Conservation (phyloP, 2,797 vertebrate species). For the Anguilla obscura region DNA sequence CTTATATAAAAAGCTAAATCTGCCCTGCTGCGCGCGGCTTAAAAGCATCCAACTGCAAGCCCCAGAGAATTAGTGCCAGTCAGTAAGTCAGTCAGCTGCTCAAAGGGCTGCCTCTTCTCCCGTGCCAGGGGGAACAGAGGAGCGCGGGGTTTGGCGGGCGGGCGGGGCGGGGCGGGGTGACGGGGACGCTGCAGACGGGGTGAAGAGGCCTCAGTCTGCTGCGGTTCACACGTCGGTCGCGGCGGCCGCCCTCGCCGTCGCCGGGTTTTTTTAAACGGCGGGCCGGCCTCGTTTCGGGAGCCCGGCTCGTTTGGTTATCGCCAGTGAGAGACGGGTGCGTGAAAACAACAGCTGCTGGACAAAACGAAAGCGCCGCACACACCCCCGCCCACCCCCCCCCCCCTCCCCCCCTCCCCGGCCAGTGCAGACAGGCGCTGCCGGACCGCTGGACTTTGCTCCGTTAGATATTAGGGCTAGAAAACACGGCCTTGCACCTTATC, state of each 20-base stretch:
- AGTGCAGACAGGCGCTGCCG: background rate
- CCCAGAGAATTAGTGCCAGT: background rate
- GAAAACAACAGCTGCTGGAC: background rate
- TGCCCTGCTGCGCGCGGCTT: background rate
- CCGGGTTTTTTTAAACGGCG: background rate
- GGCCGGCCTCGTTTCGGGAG: background rate
- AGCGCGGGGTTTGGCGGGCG: background rate
- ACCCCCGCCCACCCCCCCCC: background rate
- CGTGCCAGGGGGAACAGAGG: background rate
- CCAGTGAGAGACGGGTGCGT: background rate
- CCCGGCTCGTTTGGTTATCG: background rate
- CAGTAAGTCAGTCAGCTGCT: background rate
- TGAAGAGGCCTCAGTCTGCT: background rate
- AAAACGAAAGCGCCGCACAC: background rate
- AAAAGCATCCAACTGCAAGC: slow-evolving; percentile 1
- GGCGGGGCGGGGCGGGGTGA: background rate
- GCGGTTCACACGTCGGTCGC: no score
- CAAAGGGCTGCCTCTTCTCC: background rate
- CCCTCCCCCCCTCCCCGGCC: background rate
- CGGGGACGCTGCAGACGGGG: background rate
- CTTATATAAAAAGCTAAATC: background rate
- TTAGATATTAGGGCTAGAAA: background rate
- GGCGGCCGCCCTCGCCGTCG: background rate
- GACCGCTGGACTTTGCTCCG: background rate
- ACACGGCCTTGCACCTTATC: background rate